phyloP scores from a whole-genome alignment of 2,113 vertebrate genomes.

The Tilapia sparmanii region DNA sequence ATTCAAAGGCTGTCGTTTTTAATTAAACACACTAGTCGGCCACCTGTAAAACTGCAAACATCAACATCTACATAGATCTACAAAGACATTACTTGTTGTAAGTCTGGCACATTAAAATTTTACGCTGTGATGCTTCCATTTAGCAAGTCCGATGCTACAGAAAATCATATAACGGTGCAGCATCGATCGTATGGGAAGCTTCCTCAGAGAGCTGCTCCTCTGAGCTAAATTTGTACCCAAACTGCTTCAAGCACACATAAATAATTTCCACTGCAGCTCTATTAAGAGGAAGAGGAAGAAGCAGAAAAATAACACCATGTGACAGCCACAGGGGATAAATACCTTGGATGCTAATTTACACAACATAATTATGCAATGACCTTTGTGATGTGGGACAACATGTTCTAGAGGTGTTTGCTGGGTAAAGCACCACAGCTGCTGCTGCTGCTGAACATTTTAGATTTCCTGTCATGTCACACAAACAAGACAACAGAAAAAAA shows the following conservation, averaged over 20 bases:
- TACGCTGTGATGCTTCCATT: not conserved
- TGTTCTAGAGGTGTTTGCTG: not conserved
- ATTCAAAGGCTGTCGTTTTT: not conserved
- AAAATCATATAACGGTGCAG: not conserved
- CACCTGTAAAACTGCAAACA: not conserved
- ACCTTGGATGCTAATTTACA: not conserved
- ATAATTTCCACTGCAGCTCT: slow-evolving; percentile 10
- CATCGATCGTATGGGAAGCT: not conserved
- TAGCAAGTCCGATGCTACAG: not conserved
- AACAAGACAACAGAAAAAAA: not conserved
- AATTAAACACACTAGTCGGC: not conserved
- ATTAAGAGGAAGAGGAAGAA: not conserved
- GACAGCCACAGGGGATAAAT: not conserved
- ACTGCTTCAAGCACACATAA: not conserved
- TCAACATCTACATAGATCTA: too few species aligned
- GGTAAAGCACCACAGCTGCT: not conserved
- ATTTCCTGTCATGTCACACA: not conserved
- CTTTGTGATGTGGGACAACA: not conserved
- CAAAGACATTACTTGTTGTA: not conserved
- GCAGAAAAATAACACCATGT: not conserved
- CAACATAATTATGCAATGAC: not conserved
- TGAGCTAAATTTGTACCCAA: not conserved
- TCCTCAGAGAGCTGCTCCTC: not conserved
- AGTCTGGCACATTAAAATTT: not conserved
- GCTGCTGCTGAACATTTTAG: not conserved